Conservation (phyloP, 2,888 invertebrate species). For the Coenonympha glycerion region DNA sequence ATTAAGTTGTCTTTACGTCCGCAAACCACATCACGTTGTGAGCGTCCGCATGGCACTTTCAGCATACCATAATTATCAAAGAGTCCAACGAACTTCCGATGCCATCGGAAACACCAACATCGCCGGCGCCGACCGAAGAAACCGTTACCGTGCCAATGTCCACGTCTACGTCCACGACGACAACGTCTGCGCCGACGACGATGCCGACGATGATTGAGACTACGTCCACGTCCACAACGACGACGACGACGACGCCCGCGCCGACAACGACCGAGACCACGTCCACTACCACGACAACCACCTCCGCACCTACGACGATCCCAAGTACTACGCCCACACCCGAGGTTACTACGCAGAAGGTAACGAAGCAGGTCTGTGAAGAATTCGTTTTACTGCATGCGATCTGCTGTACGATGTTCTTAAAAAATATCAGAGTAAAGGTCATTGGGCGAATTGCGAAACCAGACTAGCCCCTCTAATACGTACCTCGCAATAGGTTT, state of each 20-base stretch:
- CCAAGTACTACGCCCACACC: constrained; percentile 47
- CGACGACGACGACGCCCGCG: constrained; percentile 37
- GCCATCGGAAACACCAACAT: constrained; percentile 46
- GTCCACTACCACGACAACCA: constrained; percentile 33
- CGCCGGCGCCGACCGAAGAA: constrained; percentile 40
- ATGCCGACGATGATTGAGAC: constrained; percentile 36
- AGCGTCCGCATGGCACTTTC: constrained; percentile 75
- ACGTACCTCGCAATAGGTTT: too few species aligned
- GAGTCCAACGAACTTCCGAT: constrained; percentile 62
- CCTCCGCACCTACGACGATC: constrained; percentile 27
- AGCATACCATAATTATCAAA: constrained; percentile 72
- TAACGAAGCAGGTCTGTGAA: constrained; percentile 57
- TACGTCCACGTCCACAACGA: constrained; percentile 35
- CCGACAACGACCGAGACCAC: constrained; percentile 34
- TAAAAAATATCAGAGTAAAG: not conserved
- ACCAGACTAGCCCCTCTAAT: too few species aligned
- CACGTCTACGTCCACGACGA: constrained; percentile 30
- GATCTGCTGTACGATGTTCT: not conserved
- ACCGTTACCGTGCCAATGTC: constrained; percentile 34
- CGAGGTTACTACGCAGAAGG: constrained; percentile 54
- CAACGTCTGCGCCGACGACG: constrained; percentile 28
- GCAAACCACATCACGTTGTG: constrained; percentile 57
- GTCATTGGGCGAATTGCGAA: too few species aligned
- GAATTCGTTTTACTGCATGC: constrained; percentile 18
- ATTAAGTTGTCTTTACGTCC: constrained; percentile 18